Evolutionary conservation across 2,888 invertebrate species (phyloP).

Genomic region (Rhynchonema sp.): DNA sequence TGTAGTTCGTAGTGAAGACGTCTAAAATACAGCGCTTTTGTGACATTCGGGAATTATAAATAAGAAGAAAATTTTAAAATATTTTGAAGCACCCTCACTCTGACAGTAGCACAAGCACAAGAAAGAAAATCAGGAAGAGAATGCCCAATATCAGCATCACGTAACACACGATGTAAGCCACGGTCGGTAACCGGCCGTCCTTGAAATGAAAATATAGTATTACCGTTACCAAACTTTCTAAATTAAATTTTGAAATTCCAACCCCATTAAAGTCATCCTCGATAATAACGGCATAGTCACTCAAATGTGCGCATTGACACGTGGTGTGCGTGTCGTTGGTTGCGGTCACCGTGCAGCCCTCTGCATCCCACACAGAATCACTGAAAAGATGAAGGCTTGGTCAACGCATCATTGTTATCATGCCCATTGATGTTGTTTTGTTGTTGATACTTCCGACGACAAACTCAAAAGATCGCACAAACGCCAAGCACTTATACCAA

Average conservation of each 20-base stretch:
- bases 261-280: slow-evolving; percentile 3
- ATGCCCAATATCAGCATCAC: slow-evolving; percentile 5
- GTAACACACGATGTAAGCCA: slow-evolving; percentile 4
- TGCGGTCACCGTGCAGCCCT: slow-evolving; percentile 5
- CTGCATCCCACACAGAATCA: neutral
- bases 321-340: slow-evolving; percentile 4
- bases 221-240: no score
- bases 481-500: no score
- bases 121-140: slow-evolving; percentile 8
- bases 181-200: neutral
- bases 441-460: no score
- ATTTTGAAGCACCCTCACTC: neutral
- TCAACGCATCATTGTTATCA: neutral
- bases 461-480: no score
- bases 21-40: neutral
- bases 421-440: no score
- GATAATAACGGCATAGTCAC: slow-evolving; percentile 9
- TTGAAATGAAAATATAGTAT: neutral
- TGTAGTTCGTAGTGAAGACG: slow-evolving; percentile 6
- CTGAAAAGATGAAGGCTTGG: no score
- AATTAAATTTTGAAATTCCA: no score
- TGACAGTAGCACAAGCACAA: slow-evolving; percentile 4
- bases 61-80: no score
- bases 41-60: no score
- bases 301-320: slow-evolving; percentile 8